phyloP scores from a whole-genome alignment of 2,888 invertebrate species.

The Anticlea derivata region DNA sequence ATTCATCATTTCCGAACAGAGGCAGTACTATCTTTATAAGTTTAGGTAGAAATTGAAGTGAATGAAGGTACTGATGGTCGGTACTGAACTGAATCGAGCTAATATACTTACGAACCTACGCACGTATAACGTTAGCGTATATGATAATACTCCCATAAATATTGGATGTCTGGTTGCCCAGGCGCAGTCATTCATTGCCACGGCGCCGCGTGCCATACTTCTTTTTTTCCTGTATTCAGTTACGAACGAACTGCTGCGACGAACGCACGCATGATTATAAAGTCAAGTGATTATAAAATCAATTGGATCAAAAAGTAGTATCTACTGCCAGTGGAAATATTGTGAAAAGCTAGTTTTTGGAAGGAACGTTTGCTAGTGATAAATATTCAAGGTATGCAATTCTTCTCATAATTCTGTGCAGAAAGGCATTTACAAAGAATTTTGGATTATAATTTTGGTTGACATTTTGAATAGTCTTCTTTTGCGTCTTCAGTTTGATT shows the following conservation, averaged over 20 bases:
- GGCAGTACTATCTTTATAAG: not conserved
- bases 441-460: too few relatives aligned
- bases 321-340: slow-evolving; percentile 5
- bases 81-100: too few relatives aligned
- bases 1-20: not conserved
- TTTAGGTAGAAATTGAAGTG: too few relatives aligned
- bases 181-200: slow-evolving; percentile 54
- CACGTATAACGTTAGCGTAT: slow-evolving; percentile 6
- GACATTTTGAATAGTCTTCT: not conserved
- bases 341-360: slow-evolving; percentile 12
- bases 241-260: slow-evolving; percentile 33
- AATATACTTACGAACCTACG: not conserved
- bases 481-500: not conserved
- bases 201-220: slow-evolving; percentile 45
- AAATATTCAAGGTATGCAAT: slow-evolving; percentile 20
- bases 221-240: slow-evolving; percentile 43
- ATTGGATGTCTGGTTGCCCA: slow-evolving; percentile 39
- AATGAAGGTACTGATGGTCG: too few relatives aligned
- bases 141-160: slow-evolving; percentile 44
- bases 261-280: slow-evolving; percentile 40
- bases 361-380: not conserved
- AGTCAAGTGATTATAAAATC: slow-evolving; percentile 22
- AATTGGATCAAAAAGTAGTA: slow-evolving; percentile 35
- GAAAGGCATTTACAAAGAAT: too few relatives aligned
- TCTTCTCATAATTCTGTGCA: too few relatives aligned